phyloP scores from a whole-genome alignment of 2,113 vertebrate species.

The Malurus elegans region DNA sequence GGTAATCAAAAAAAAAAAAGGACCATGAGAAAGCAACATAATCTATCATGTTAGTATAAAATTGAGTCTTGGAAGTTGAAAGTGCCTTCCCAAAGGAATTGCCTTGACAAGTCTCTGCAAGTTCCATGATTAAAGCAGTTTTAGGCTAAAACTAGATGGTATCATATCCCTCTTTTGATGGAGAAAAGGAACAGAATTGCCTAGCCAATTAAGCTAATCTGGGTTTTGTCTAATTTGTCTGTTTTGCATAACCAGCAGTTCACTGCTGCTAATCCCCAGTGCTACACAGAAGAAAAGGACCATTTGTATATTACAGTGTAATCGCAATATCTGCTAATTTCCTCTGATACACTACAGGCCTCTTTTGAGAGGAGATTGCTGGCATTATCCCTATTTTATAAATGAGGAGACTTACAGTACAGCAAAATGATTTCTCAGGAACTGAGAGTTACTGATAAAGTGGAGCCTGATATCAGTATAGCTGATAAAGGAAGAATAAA shows the following conservation, averaged over 20 bases:
- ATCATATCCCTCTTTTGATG: not conserved
- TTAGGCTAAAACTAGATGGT: not conserved
- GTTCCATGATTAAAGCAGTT: not conserved
- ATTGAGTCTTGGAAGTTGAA: not conserved
- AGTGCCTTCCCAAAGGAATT: not conserved
- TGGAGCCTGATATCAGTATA: not conserved
- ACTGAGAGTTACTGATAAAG: constrained; percentile 39
- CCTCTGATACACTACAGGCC: not conserved
- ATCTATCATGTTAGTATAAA: not conserved
- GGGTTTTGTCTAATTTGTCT: constrained; percentile 5
- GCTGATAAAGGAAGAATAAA: constrained; percentile 42
- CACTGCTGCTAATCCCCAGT: not conserved
- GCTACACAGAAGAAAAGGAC: not conserved
- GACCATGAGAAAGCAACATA: not conserved
- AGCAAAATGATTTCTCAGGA: constrained; percentile 43
- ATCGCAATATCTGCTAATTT: constrained; percentile 54
- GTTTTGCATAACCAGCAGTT: constrained; percentile 21
- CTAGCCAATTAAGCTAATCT: constrained; percentile 45
- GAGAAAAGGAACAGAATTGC: not conserved
- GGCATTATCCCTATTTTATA: constrained; percentile 42
- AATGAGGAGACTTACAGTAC: not conserved
- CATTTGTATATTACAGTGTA: constrained; percentile 14
- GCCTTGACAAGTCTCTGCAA: not conserved
- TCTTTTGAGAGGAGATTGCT: constrained; percentile 39
- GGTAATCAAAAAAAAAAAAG: not conserved